Evolutionary conservation across 1,140 invertebrate genomes (phyloP), one percentile per base, ranked within the genome.

Genomic region (Papilio polyxenes): DNA sequence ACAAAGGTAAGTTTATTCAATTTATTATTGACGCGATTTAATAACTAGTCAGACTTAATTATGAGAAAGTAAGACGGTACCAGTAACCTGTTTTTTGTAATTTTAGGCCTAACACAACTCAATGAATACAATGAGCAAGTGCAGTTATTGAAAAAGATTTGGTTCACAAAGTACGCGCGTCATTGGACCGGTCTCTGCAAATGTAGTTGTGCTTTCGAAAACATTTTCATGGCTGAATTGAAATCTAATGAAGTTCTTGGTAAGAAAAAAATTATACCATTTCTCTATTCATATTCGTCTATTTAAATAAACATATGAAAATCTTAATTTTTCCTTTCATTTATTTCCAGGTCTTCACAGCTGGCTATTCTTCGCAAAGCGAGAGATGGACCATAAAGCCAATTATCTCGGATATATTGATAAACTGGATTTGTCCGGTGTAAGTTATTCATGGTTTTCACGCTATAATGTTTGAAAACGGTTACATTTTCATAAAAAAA

Each of bases 101-200:
- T 83, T 82, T 59, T 84, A 94, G 93, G 93, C 80, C 78, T 94
- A 20, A 90, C 88, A 1, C 92, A 94, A 83, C 84, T 94, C 86
- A 94, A 94, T 82, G 93, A 94, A 82, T 94, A 94, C 84, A 85
- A 85, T 15, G 92, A 94, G 62, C 93, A 94, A 90, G 92, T 94
- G 75, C 85, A 92, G 7, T 79, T 94, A n/a, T 80, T 94, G 37
- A 92, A 88, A 82, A 94, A 94, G 86, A 94, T 94, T 75, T 94
- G 93, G 93, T 94, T 94, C 87, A 94, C 93, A 7, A 94, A 94
- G 86, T 94, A 94, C 85, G 93, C 93, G 17, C 93, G 93, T 76
- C 93, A 94, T 85, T 94, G 93, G 93, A 94, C 92, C 51, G 92
- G 92, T 8, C 87, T 94, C 11, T 94, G 93, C 88, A 94, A 94